These are phyloP conservation scores for Chelonus insularis DNA, from an alignment of 1,140 invertebrate species.

Conservation along the genomic window DNA sequence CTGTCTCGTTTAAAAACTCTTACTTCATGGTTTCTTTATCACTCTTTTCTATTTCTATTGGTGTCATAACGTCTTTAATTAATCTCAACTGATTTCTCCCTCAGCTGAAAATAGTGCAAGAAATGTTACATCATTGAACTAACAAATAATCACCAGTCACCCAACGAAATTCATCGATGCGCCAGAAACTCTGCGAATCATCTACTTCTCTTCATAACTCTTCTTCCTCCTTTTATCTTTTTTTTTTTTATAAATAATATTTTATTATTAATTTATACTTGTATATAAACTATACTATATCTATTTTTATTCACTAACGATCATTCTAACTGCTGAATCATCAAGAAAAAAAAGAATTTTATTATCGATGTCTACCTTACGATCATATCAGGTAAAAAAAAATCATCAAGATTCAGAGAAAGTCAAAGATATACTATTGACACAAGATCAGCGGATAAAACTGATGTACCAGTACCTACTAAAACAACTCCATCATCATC, in stretches of 20 bases:
- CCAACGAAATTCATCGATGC: conserved; percentile 21
- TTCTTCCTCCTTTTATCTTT: neutral
- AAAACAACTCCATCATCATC: too few species aligned
- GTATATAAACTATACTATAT: too few species aligned
- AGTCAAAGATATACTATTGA: conserved; percentile 5
- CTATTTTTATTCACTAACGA: neutral
- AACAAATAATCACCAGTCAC: conserved; percentile 26
- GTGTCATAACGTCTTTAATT: neutral
- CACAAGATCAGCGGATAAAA: conserved; percentile 33
- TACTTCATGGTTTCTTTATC: conserved; percentile 3
- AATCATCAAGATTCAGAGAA: neutral
- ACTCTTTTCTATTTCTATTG: neutral
- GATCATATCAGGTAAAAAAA: conserved; percentile 19
- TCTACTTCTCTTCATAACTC: neutral
- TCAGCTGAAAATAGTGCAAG: conserved; percentile 27
- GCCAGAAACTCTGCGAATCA: conserved; percentile 20
- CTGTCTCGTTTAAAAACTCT: conserved; percentile 8
- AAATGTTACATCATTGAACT: conserved; percentile 31
- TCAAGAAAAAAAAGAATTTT: too few species aligned
- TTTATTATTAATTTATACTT: too few species aligned
- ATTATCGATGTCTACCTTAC: too few species aligned
- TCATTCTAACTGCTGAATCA: neutral
- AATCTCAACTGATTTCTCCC: conserved; percentile 28
- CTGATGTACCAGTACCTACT: conserved; percentile 57
- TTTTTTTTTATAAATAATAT: too few species aligned